A percentile compares a stretch with the other conserved stretches of the same genome.
Conservation (phyloP, 2,797 vertebrate genomes). For the Hemitrygon akajei region DNA sequence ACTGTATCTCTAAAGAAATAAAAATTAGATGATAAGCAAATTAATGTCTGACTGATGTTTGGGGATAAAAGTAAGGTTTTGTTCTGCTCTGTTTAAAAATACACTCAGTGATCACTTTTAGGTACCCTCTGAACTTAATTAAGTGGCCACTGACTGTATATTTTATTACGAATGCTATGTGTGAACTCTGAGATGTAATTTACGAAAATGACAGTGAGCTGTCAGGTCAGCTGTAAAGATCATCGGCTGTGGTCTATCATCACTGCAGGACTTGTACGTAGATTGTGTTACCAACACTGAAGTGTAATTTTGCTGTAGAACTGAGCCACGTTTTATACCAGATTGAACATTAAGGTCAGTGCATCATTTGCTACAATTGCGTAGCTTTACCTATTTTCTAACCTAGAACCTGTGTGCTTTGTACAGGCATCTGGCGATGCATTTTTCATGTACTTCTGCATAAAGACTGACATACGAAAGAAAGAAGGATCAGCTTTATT, state of each 20-base stretch:
- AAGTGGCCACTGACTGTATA: no score
- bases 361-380: not conserved
- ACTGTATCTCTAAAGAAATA: no score
- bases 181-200: no score
- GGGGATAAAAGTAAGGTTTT: no score
- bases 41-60: not conserved
- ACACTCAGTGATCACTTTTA: no score
- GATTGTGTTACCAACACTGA: not conserved
- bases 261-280: not conserved
- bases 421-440: not conserved
- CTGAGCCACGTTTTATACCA: not conserved
- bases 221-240: no score
- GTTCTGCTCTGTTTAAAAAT: not conserved
- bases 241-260: no score
- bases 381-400: not conserved
- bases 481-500: no score
- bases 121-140: no score
- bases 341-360: no score
- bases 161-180: no score
- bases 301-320: not conserved
- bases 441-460: not conserved
- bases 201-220: no score
- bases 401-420: not conserved
- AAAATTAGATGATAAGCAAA: not conserved
- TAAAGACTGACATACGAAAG: not conserved